Conservation (phyloP, 2,888 invertebrate species). For the Lingula anatina region DNA sequence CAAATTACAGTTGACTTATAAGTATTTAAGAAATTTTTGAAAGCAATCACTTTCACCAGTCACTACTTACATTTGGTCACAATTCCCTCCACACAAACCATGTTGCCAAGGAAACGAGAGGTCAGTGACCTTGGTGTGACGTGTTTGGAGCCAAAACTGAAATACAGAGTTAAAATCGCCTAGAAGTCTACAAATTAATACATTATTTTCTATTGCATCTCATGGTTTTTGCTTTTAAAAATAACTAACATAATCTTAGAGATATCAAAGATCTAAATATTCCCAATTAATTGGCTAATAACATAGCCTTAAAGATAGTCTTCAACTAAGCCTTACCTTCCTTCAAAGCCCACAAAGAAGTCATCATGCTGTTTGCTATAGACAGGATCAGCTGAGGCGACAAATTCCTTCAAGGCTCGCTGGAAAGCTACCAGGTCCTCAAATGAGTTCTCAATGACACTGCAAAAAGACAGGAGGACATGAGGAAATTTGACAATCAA, state of each 20-base stretch:
- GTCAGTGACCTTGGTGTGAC: conserved; percentile 91
- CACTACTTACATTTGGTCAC: conserved; percentile 73
- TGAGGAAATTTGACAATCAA: too few species aligned
- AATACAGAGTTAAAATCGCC: conserved; percentile 53
- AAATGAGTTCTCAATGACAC: conserved; percentile 76
- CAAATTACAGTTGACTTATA: background rate
- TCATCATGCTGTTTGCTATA: conserved; percentile 77
- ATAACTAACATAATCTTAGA: too few species aligned
- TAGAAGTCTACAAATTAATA: background rate
- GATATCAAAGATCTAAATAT: too few species aligned
- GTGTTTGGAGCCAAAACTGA: conserved; percentile 89
- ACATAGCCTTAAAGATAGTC: too few species aligned
- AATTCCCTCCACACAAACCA: conserved; percentile 97
- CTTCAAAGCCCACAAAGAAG: conserved; percentile 90
- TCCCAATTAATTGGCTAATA: too few species aligned
- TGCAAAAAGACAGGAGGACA: conserved; percentile 32
- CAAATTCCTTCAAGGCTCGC: conserved; percentile 83
- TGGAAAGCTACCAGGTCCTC: conserved; percentile 91
- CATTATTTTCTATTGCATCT: too few species aligned
- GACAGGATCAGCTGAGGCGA: conserved; percentile 74
- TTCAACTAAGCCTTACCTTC: too few species aligned
- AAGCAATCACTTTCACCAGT: background rate
- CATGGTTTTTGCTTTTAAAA: too few species aligned
- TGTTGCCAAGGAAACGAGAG: conserved; percentile 79
- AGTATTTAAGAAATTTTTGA: background rate